A percentile compares a stretch with the other conserved stretches of the same genome.
phyloP scores from a whole-genome alignment of 1,140 invertebrate species.

The Drosophila nigromelanica region DNA sequence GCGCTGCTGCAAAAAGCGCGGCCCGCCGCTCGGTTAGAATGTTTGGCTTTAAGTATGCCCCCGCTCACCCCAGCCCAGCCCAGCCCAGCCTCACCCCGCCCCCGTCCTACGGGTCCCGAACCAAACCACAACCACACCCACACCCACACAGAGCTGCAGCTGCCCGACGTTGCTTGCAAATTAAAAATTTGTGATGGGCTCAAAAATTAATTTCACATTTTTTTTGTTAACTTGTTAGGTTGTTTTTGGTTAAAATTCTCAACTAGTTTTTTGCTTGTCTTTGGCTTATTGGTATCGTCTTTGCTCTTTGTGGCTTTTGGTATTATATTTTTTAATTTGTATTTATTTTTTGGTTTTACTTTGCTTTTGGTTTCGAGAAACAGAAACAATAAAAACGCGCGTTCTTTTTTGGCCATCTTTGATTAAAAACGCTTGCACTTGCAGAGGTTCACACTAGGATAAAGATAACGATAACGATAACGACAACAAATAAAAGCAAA shows the following conservation, averaged over 20 bases:
- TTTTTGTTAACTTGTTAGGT: slow-evolving; percentile 7
- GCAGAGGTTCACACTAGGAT: slow-evolving; percentile 49
- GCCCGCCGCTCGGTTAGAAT: slow-evolving; percentile 23
- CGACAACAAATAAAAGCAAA: slow-evolving; percentile 15
- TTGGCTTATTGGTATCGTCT: slow-evolving; percentile 27
- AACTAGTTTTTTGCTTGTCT: slow-evolving; percentile 33
- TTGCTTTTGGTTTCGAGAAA: slow-evolving; percentile 41
- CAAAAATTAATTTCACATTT: slow-evolving; percentile 44
- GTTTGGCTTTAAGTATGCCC: background rate
- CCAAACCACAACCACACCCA: slow-evolving; percentile 14
- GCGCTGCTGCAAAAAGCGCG: slow-evolving; percentile 36
- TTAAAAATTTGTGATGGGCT: slow-evolving; percentile 84
- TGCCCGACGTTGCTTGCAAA: slow-evolving; percentile 51
- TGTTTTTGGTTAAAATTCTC: slow-evolving; percentile 8
- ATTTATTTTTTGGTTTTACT: slow-evolving; percentile 22
- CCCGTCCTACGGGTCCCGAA: background rate
- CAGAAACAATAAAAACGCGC: slow-evolving; percentile 51
- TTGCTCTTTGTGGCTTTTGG: slow-evolving; percentile 28
- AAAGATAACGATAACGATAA: slow-evolving; percentile 33
- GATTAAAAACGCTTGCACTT: slow-evolving; percentile 84
- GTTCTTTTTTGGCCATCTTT: slow-evolving; percentile 67
- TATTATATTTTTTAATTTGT: slow-evolving; percentile 10
- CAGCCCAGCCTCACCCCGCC: background rate
- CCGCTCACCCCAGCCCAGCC: background rate
- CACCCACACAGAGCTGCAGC: slow-evolving; percentile 35